Conservation (phyloP, 2,888 invertebrate species). For the Hemaris fuciformis region DNA sequence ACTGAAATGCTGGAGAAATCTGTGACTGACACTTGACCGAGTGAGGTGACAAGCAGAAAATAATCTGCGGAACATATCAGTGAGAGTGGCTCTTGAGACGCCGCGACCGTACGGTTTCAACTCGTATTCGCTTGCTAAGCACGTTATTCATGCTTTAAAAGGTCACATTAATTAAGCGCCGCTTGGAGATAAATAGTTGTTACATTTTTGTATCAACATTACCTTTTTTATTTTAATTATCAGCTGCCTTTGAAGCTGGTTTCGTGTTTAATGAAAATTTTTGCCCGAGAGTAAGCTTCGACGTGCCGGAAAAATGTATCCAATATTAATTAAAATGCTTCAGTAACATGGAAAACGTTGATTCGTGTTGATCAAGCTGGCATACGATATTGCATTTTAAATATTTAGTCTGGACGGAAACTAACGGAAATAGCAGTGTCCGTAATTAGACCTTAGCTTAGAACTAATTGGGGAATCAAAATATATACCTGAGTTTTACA, state of each 20-base stretch:
- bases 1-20: constrained; percentile 14
- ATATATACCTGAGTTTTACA: background rate
- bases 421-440: background rate
- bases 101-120: constrained; percentile 1
- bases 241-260: background rate
- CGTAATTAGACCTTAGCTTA: background rate
- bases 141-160: constrained; percentile 1
- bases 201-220: background rate
- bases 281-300: background rate
- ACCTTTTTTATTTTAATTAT: background rate
- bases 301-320: background rate
- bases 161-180: constrained; percentile 3
- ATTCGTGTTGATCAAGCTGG: background rate
- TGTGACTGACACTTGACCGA: constrained; percentile 37
- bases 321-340: background rate
- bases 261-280: background rate
- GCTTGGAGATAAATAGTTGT: background rate
- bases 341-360: background rate
- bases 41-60: constrained; percentile 20
- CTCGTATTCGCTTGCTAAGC: constrained; percentile 9
- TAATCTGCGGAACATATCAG: constrained; percentile 21
- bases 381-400: background rate
- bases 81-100: background rate
- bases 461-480: background rate
- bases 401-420: background rate